Conservation (phyloP, 2,113 vertebrate species). For the Barbus barbus region DNA sequence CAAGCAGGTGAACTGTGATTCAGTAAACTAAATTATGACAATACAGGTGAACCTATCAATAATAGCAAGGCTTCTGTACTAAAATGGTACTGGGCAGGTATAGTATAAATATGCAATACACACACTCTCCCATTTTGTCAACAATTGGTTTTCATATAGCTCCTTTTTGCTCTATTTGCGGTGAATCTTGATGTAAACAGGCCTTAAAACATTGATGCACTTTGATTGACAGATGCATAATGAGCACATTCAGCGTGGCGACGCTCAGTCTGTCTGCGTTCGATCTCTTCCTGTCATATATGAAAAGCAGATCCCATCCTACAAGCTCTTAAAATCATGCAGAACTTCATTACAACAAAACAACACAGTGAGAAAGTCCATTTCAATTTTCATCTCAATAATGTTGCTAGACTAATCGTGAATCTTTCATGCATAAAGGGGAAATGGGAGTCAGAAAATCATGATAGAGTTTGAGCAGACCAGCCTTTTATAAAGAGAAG, state of each 20-base stretch:
- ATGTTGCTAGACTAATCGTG: not conserved
- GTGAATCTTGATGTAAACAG: not conserved
- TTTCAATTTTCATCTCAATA: not conserved
- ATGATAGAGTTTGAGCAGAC: not conserved
- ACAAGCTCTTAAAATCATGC: conserved; percentile 37
- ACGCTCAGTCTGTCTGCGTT: not conserved
- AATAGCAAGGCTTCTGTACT: not conserved
- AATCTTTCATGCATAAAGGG: conserved; percentile 8
- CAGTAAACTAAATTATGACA: not conserved
- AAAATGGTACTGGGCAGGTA: not conserved
- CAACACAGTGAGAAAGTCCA: not conserved
- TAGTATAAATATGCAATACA: not conserved
- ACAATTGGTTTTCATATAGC: not conserved
- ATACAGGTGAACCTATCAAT: not conserved
- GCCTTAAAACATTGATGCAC: not conserved
- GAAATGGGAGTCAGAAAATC: not conserved
- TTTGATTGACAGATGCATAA: conserved; percentile 31
- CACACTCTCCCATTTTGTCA: not conserved
- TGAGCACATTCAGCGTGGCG: conserved; percentile 49
- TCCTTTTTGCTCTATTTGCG: not conserved
- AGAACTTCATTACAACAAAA: conserved; percentile 16
- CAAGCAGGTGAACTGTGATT: not conserved
- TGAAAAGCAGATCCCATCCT: not conserved
- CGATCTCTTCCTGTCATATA: conserved; percentile 7
- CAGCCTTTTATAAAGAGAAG: not conserved